phyloP scores from a whole-genome alignment of 2,888 invertebrate genomes.

The Coelogynopora nodosa region DNA sequence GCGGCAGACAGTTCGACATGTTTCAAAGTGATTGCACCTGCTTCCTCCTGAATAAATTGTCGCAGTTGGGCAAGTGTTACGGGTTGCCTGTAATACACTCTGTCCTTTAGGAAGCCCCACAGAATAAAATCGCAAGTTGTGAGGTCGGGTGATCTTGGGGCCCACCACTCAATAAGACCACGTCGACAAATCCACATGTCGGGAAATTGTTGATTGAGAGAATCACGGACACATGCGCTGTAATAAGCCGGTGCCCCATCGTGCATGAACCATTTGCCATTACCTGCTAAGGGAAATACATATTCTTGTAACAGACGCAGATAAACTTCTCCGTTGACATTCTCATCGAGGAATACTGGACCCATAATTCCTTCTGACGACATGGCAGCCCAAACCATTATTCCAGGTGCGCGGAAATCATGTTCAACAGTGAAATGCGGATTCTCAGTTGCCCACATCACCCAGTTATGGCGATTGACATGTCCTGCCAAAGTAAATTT shows the following conservation, averaged over 20 bases:
- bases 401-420: background rate
- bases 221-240: background rate
- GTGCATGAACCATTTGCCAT: background rate
- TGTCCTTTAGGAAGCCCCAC: background rate
- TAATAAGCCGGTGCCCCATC: conserved; percentile 7
- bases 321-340: background rate
- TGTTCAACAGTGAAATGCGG: conserved; percentile 5
- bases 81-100: background rate
- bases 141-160: background rate
- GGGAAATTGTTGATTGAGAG: background rate
- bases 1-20: background rate
- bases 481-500: background rate
- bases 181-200: background rate
- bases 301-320: background rate
- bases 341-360: conserved; percentile 9
- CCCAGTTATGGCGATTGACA: background rate
- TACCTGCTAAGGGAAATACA: background rate
- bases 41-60: background rate
- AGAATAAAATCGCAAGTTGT: background rate
- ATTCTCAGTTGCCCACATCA: background rate
- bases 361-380: background rate
- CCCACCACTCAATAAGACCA: background rate
- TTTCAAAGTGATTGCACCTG: background rate
- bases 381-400: background rate
- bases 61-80: background rate